phyloP scores from a whole-genome alignment of 2,888 invertebrate genomes.

The Oscheius sp. region DNA sequence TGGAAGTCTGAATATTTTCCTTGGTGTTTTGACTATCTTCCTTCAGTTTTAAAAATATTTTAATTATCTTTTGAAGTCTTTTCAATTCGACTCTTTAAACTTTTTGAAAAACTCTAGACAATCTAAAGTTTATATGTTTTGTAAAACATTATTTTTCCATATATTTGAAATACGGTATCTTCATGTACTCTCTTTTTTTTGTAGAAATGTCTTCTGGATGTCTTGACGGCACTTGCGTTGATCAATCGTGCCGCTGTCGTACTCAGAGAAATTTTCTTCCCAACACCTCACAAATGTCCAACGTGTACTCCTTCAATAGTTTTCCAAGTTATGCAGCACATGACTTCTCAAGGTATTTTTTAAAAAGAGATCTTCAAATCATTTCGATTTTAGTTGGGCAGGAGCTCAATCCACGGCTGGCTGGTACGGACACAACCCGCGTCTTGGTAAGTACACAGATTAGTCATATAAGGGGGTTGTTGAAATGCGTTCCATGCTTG shows the following conservation, averaged over 20 bases:
- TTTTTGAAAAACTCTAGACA: no score
- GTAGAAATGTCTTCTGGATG: constrained; percentile 40
- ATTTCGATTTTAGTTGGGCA: constrained; percentile 1
- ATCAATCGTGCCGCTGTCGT: constrained; percentile 26
- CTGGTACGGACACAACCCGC: constrained; percentile 18
- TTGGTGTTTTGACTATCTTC: not conserved
- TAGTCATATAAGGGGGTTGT: not conserved
- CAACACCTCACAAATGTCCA: constrained; percentile 26
- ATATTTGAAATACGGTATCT: no score
- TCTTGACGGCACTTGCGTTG: constrained; percentile 26
- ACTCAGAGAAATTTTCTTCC: constrained; percentile 25
- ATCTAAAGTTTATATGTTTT: no score
- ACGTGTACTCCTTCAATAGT: constrained; percentile 12
- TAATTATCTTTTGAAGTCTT: not conserved
- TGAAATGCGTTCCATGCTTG: not conserved
- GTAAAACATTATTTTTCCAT: no score
- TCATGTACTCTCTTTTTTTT: no score
- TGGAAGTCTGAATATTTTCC: not conserved
- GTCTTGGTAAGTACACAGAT: constrained; percentile 27
- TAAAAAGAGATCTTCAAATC: not conserved
- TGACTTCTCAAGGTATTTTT: constrained; percentile 6
- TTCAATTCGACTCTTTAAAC: no score
- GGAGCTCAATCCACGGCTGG: constrained; percentile 25
- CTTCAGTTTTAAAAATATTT: not conserved
- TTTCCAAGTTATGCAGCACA: constrained; percentile 3